phyloP scores from a whole-genome alignment of 2,888 invertebrate genomes.

The Amitus sp. region DNA sequence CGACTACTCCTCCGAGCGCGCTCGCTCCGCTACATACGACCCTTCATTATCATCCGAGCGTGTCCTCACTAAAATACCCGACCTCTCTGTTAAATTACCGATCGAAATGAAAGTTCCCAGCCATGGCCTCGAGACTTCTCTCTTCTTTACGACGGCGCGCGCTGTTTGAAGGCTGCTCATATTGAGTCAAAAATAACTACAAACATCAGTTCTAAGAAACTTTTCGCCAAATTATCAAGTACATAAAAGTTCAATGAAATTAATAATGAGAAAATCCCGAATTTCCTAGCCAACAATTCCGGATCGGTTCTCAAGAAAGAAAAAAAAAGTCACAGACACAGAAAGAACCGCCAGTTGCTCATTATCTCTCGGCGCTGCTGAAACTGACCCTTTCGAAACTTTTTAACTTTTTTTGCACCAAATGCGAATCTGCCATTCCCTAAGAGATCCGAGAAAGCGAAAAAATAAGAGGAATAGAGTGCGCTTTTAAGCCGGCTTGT shows the following conservation, averaged over 20 bases:
- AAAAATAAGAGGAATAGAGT: neutral
- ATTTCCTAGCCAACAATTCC: too few species aligned
- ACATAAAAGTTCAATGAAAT: too few species aligned
- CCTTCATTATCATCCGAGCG: constrained; percentile 35
- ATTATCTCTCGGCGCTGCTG: constrained; percentile 14
- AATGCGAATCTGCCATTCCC: constrained; percentile 5
- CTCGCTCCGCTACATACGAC: constrained; percentile 16
- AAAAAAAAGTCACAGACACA: constrained; percentile 1
- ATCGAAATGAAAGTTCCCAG: constrained; percentile 33
- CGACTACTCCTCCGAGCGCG: too few species aligned
- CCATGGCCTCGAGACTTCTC: constrained; percentile 24
- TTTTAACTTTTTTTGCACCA: neutral
- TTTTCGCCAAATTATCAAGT: too few species aligned
- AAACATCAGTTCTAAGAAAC: too few species aligned
- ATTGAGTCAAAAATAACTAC: too few species aligned
- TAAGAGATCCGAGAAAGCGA: neutral
- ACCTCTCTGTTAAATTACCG: constrained; percentile 33
- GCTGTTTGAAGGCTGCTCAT: too few species aligned
- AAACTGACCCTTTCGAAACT: constrained; percentile 16
- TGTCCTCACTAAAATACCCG: constrained; percentile 33
- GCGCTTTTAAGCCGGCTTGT: neutral
- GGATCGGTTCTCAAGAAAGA: neutral
- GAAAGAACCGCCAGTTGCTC: constrained; percentile 6
- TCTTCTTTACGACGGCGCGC: neutral
- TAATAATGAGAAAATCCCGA: too few species aligned